These are phyloP conservation scores for Phainopepla nitens DNA, from an alignment of 2,113 vertebrate species.

Conservation along the genomic window DNA sequence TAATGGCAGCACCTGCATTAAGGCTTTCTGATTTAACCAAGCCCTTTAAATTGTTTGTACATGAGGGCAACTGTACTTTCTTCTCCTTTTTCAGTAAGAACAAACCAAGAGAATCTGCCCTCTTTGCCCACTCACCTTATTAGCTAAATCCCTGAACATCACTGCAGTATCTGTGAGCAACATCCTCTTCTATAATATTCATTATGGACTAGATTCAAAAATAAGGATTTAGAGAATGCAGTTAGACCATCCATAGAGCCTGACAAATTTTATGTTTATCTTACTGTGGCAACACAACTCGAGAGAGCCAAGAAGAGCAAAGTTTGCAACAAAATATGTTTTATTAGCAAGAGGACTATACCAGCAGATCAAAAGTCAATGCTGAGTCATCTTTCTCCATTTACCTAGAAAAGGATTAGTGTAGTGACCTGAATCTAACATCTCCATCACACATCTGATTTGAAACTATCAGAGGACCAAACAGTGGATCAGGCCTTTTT, in stretches of 20 bases:
- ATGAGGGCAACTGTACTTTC: background rate
- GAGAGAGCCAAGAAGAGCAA: background rate
- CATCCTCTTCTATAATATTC: background rate
- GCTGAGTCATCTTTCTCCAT: background rate
- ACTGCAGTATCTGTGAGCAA: background rate
- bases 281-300: background rate
- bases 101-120: background rate
- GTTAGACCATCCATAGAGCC: background rate
- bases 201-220: background rate
- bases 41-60: background rate
- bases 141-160: background rate
- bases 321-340: fast-evolving
- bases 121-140: background rate
- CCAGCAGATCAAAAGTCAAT: background rate
- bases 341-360: background rate
- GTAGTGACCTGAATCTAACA: background rate
- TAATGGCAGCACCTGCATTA: background rate
- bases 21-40: background rate
- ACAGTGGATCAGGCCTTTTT: background rate
- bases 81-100: background rate
- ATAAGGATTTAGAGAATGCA: background rate
- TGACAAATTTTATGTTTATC: background rate
- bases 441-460: background rate
- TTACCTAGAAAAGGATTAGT: background rate
- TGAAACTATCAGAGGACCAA: background rate